These are phyloP conservation scores for Eutolmus rufibarbis DNA, from an alignment of 2,888 invertebrate genomes.

Conservation along the genomic window DNA sequence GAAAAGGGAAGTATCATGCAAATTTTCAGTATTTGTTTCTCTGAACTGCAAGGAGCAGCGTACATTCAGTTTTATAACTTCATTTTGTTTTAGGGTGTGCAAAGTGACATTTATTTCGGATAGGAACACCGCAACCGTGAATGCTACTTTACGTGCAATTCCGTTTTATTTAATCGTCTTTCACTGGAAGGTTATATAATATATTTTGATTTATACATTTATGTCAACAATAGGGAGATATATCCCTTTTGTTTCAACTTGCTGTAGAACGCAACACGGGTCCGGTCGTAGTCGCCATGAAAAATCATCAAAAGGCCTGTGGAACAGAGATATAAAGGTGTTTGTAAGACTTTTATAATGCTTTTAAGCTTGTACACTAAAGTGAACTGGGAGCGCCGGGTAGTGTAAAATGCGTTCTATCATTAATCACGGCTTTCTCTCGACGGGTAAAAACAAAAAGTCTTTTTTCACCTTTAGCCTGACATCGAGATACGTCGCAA, in stretches of 20 bases:
- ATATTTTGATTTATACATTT: neutral
- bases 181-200: too few relatives aligned
- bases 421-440: conserved; percentile 20
- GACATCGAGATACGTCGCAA: neutral
- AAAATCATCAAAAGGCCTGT: conserved; percentile 4
- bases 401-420: neutral
- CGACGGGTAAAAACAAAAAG: neutral
- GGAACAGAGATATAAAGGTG: neutral
- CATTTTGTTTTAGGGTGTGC: neutral
- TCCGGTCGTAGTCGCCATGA: neutral
- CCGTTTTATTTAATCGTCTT: neutral
- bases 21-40: neutral
- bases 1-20: neutral
- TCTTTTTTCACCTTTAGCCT: neutral
- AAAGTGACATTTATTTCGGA: neutral
- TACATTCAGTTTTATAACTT: neutral
- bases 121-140: neutral
- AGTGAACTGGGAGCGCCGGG: neutral
- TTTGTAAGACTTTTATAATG: neutral
- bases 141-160: neutral
- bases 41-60: neutral
- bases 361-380: neutral
- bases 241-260: neutral
- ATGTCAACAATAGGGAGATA: neutral
- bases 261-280: neutral